Conservation (phyloP, 2,113 vertebrate species). For the Zapornia atra region DNA sequence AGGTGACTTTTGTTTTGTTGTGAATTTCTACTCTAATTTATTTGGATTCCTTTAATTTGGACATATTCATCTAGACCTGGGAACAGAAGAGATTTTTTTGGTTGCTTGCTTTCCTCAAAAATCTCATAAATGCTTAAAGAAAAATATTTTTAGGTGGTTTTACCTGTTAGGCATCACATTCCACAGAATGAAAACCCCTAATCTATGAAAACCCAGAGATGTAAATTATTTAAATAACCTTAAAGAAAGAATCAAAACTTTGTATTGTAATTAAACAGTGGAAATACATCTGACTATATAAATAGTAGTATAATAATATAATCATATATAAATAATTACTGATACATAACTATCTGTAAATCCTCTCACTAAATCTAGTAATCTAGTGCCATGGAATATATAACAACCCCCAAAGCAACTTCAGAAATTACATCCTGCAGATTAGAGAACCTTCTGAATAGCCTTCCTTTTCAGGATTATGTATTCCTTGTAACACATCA, state of each 20-base stretch:
- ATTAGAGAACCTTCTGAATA: neutral
- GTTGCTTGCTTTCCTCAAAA: neutral
- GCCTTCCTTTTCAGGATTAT: neutral
- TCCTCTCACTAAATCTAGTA: neutral
- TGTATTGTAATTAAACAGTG: neutral
- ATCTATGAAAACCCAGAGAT: neutral
- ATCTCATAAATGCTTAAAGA: neutral
- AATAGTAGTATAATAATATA: neutral
- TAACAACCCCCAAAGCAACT: neutral
- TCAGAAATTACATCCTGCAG: neutral
- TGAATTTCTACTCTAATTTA: neutral
- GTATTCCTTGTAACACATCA: neutral
- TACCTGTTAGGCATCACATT: neutral
- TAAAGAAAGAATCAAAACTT: neutral
- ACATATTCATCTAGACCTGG: neutral
- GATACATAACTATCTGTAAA: neutral
- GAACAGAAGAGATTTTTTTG: fast-evolving
- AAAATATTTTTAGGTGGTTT: neutral
- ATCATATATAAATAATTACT: neutral
- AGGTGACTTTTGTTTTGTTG: neutral
- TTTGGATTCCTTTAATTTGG: neutral
- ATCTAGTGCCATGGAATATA: neutral
- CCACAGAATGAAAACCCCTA: neutral
- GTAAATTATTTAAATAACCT: neutral
- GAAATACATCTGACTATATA: neutral